Percentiles rank a stretch among this genome's conserved stretches.
Conservation (phyloP, 2,888 invertebrate species). For the Dynastes grantii region DNA sequence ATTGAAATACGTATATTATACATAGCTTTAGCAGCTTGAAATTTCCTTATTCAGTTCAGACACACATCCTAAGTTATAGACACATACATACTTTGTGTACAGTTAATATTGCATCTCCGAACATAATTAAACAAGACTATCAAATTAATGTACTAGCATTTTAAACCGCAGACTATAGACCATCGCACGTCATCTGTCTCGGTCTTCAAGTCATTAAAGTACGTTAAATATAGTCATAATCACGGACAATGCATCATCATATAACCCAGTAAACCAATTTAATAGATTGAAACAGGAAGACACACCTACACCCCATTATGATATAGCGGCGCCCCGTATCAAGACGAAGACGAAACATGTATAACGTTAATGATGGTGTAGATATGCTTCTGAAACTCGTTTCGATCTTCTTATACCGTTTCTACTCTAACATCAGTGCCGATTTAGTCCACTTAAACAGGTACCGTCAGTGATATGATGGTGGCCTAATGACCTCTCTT, state of each 20-base stretch:
- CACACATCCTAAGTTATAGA: too few relatives aligned
- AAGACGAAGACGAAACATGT: neutral
- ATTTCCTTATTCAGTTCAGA: too few relatives aligned
- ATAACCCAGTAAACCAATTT: constrained; percentile 60
- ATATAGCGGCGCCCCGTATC: constrained; percentile 50
- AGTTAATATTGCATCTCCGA: too few relatives aligned
- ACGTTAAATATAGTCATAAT: constrained; percentile 43
- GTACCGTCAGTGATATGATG: neutral
- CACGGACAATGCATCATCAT: constrained; percentile 57
- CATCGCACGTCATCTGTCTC: constrained; percentile 14
- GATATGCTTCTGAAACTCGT: neutral
- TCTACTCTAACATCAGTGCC: neutral
- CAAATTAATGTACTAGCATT: too few relatives aligned
- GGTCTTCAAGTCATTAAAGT: constrained; percentile 26
- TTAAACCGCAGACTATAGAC: too few relatives aligned
- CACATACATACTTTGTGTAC: neutral
- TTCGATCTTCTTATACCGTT: neutral
- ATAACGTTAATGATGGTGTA: too few relatives aligned
- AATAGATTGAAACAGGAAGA: constrained; percentile 60
- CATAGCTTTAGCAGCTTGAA: too few relatives aligned
- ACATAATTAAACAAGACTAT: too few relatives aligned
- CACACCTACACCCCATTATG: constrained; percentile 56
- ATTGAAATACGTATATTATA: too few relatives aligned
- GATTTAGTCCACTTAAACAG: constrained; percentile 20
- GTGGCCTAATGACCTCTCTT: constrained; percentile 36